Evolutionary conservation across 2,113 vertebrate species (phyloP).

Genomic region (Colinus virginianus): DNA sequence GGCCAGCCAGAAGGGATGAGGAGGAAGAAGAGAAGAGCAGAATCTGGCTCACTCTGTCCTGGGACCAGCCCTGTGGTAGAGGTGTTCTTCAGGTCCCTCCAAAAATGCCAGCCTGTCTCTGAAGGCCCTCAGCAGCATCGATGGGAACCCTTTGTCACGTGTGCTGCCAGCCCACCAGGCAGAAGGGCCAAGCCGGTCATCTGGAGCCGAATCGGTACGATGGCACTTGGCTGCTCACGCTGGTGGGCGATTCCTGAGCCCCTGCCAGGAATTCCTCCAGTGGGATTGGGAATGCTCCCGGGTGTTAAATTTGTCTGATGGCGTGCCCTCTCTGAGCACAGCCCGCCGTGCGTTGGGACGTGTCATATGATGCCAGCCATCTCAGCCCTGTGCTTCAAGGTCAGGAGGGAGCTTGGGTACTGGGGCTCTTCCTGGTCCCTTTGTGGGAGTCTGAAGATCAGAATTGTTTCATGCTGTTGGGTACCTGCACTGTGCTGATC

Average conservation of each 20-base stretch:
- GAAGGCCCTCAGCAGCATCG: neutral
- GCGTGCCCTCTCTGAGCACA: conserved; percentile 33
- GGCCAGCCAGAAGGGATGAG: neutral
- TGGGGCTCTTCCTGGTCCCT: neutral
- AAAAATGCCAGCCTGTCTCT: too few relatives aligned
- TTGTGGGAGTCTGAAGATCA: neutral
- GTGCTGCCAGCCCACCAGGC: neutral
- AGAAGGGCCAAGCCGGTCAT: neutral
- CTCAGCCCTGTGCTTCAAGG: conserved; percentile 9
- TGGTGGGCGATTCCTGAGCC: conserved; percentile 57
- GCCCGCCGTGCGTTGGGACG: neutral
- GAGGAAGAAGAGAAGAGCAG: neutral
- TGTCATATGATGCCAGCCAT: conserved; percentile 13
- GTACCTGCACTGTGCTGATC: accelerated
- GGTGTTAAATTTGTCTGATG: conserved; percentile 58
- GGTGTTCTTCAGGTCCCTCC: neutral
- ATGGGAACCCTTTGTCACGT: neutral
- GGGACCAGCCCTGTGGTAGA: neutral
- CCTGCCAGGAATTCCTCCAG: conserved; percentile 62
- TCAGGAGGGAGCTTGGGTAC: neutral
- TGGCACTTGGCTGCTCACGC: conserved; percentile 37
- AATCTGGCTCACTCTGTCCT: conserved; percentile 6
- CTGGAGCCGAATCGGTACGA: neutral
- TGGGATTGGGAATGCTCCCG: conserved; percentile 11
- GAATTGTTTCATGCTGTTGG: accelerated